Evolutionary conservation across 2,797 vertebrate genomes (phyloP).

Genomic region (Argya squamiceps): DNA sequence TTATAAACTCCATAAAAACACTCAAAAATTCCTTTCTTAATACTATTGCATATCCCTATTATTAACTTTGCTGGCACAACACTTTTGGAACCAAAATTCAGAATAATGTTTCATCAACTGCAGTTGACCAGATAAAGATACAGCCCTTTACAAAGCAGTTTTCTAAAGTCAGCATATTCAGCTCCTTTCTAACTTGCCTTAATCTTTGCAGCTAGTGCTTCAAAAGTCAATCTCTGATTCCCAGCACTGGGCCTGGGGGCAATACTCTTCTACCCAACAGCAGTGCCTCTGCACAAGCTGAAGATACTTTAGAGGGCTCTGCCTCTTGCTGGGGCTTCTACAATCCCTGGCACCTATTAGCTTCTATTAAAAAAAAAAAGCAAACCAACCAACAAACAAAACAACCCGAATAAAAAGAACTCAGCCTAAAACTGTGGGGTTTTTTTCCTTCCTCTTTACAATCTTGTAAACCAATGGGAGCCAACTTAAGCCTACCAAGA

Average conservation of each 20-base stretch:
- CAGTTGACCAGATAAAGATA: background rate
- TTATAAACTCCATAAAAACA: background rate
- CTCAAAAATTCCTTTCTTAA: background rate
- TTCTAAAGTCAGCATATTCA: background rate
- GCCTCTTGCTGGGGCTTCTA: background rate
- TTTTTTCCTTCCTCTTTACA: background rate
- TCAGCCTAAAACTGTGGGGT: background rate
- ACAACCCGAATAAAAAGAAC: background rate
- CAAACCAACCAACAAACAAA: background rate
- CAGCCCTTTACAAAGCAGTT: background rate
- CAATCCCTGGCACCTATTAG: background rate
- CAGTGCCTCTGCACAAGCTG: background rate
- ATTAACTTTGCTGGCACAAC: background rate
- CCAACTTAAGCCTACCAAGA: background rate
- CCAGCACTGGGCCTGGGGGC: no score
- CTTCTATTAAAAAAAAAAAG: background rate
- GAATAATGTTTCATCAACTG: background rate
- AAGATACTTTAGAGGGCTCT: background rate
- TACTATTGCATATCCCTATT: background rate
- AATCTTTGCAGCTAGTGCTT: background rate
- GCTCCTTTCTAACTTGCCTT: background rate
- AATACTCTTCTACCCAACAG: background rate
- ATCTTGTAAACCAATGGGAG: background rate
- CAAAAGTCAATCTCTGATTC: background rate
- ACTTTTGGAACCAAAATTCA: background rate